Evolutionary conservation across 2,888 invertebrate genomes (phyloP), one percentile per base, ranked within the genome.

Genomic region (Microctonus brassicae): DNA sequence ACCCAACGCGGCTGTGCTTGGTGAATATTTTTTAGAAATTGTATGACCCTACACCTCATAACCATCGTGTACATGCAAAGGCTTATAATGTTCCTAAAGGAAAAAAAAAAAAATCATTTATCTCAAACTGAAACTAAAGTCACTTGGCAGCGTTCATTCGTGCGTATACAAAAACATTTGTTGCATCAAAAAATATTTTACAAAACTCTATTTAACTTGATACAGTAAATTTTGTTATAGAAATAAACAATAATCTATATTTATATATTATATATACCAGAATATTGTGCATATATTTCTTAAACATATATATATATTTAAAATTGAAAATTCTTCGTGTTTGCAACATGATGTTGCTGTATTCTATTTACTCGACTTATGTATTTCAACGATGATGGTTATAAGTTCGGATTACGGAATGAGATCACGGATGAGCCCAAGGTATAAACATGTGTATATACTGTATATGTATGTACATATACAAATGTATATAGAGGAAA

Each of bases 401-500:
- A n/a, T n/a, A 29, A 29, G 7, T 29, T 29, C 33, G 66, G 36
- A 72, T 70, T 72, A 68, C 67, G 69, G 7, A 72, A 72, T 72
- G 47, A 70, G 65, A 73, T 67, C 73, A 75, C 60, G 73, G 69
- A 73, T 73, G 75, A 75, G 72, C 73, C 65, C 67, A 36, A 69
- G 69, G 60, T 53, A 29, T 7, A 5, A 29, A 5, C 29, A 7
- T 7, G 7, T 3, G 29, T 29, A 7, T 5, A 29, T n/a, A n/a
- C n/a, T n/a, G n/a, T n/a, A 29, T 29, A 29, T 7, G 7, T 29
- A 29, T 29, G 29, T 29, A 29, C 29, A 7, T 29, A 29, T 29
- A 29, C 7, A 29, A 5, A 29, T 29, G 7, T 29, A 29, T 29
- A 5, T 29, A 7, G n/a, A n/a, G n/a, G n/a, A n/a, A 29, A 29